Evolutionary conservation across 2,113 vertebrate species (phyloP).

Genomic region (Orcinus orca): DNA sequence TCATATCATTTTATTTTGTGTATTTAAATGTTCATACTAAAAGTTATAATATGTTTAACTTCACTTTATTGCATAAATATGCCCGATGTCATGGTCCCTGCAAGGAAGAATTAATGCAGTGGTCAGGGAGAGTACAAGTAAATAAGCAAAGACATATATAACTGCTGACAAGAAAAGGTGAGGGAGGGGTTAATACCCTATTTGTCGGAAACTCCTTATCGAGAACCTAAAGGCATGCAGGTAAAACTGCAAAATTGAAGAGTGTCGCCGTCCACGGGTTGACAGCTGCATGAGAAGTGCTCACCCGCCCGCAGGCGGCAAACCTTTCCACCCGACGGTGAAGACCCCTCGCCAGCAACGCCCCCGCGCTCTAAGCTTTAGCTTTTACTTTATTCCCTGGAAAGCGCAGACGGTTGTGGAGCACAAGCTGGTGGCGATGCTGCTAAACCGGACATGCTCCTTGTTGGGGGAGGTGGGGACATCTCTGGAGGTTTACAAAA

Average conservation of each 20-base stretch:
- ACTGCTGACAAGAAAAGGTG: neutral
- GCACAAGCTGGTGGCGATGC: neutral
- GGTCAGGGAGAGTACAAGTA: neutral
- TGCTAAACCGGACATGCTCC: neutral
- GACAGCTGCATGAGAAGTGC: neutral
- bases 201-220: neutral
- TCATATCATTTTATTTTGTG: neutral
- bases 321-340: too few species aligned
- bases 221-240: neutral
- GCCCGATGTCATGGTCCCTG: neutral
- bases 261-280: too few species aligned
- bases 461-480: neutral
- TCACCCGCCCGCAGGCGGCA: fast-evolving
- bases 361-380: fast-evolving
- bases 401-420: neutral
- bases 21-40: neutral
- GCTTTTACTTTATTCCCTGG: neutral
- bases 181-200: neutral
- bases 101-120: neutral
- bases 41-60: neutral
- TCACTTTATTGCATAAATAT: neutral
- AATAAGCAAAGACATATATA: neutral
- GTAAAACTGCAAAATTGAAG: neutral
- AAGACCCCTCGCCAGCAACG: neutral
- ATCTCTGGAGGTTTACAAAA: neutral